Evolutionary conservation across 2,797 vertebrate species (phyloP).

Genomic region (Austrolebias charrua): DNA sequence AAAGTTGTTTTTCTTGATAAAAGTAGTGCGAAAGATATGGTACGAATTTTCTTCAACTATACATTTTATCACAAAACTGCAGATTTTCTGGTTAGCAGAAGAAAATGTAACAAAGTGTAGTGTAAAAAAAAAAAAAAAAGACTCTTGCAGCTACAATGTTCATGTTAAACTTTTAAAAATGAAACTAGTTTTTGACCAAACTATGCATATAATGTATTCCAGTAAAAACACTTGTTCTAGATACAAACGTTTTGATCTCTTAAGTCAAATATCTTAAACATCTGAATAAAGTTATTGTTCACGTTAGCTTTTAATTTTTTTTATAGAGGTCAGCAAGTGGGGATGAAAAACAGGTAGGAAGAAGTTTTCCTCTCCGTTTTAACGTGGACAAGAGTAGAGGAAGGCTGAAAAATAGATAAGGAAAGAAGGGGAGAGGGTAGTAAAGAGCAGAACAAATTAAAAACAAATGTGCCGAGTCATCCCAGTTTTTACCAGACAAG

Average conservation of each 20-base stretch:
- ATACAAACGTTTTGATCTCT: constrained; percentile 63
- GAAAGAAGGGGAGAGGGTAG: constrained; percentile 57
- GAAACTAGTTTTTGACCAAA: constrained; percentile 64
- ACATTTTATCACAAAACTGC: constrained; percentile 74
- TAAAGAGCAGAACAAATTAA: constrained; percentile 61
- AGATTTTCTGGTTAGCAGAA: constrained; percentile 69
- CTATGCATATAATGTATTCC: constrained; percentile 71
- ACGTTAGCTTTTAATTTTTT: constrained; percentile 45
- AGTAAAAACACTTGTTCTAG: constrained; percentile 60
- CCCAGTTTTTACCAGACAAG: constrained; percentile 49
- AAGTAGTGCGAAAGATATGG: constrained; percentile 79
- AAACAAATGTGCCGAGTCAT: constrained; percentile 72
- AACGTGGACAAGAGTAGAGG: constrained; percentile 38
- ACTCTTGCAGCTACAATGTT: constrained; percentile 63
- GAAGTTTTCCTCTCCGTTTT: constrained; percentile 47
- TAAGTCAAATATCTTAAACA: constrained; percentile 64
- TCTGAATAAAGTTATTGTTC: constrained; percentile 67
- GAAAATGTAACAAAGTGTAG: constrained; percentile 56
- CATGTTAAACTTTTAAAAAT: constrained; percentile 66
- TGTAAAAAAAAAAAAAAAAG: constrained; percentile 72
- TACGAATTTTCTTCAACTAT: constrained; percentile 69
- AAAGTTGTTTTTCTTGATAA: constrained; percentile 77
- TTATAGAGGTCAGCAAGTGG: constrained; percentile 57
- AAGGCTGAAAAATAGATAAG: constrained; percentile 57
- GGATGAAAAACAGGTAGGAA: constrained; percentile 42